Evolutionary conservation across 2,797 vertebrate species (phyloP).

Genomic region (Brachyalestes nurse): DNA sequence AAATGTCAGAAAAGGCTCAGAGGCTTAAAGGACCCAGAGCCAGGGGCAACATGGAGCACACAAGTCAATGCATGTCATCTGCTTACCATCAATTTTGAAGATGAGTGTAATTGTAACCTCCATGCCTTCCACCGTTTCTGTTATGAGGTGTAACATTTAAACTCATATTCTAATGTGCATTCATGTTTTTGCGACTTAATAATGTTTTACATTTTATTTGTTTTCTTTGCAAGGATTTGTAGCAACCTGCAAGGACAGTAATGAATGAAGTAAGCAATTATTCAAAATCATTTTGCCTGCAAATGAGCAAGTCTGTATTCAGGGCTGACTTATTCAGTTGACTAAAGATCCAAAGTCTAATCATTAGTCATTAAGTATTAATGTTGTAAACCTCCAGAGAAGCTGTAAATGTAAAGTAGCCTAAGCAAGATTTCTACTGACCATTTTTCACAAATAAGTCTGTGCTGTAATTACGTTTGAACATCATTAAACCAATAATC

Average conservation of each 20-base stretch:
- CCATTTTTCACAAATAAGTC: not conserved
- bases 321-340: not conserved
- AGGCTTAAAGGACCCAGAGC: not conserved
- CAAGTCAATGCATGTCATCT: not conserved
- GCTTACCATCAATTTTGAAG: not conserved
- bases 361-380: not conserved
- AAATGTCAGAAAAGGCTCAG: no score
- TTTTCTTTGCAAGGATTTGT: not conserved
- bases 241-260: not conserved
- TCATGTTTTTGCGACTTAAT: no score
- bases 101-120: not conserved
- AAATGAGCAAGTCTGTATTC: not conserved
- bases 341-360: not conserved
- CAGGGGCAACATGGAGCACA: not conserved
- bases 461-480: not conserved
- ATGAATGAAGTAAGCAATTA: no score
- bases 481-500: no score
- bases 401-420: not conserved
- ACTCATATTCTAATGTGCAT: no score
- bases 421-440: not conserved
- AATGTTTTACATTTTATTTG: not conserved
- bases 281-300: no score
- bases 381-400: not conserved
- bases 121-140: not conserved
- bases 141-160: not conserved